phyloP scores from a whole-genome alignment of 2,888 invertebrate species.

The Syrista parreyssii region DNA sequence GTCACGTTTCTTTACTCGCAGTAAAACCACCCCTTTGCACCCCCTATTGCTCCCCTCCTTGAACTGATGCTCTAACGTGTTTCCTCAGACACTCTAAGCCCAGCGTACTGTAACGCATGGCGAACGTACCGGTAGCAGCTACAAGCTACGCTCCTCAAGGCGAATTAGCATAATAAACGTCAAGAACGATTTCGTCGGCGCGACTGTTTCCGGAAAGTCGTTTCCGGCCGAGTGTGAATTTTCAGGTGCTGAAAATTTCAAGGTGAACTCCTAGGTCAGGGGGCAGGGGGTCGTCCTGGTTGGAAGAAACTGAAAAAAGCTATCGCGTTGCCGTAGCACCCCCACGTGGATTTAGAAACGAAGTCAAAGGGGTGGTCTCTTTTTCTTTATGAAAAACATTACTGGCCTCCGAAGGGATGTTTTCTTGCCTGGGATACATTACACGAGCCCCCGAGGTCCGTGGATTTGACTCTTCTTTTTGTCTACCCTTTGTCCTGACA shows the following conservation, averaged over 20 bases:
- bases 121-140: not conserved
- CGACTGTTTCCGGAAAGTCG: not conserved
- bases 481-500: constrained; percentile 32
- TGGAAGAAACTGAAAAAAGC: not conserved
- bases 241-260: not conserved
- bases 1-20: not conserved
- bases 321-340: not conserved
- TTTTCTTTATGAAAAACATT: not conserved
- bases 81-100: not conserved
- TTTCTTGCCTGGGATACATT: not conserved
- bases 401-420: not conserved
- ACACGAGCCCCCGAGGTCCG: not conserved
- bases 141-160: not conserved
- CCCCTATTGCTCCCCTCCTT: not conserved
- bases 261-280: not conserved
- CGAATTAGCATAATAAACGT: not conserved
- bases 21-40: not conserved
- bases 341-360: not conserved
- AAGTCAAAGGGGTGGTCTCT: not conserved
- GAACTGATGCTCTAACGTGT: not conserved
- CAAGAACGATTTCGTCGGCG: not conserved
- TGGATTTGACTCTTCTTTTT: not conserved
- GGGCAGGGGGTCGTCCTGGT: not conserved
- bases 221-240: not conserved
- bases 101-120: not conserved